phyloP scores from a whole-genome alignment of 2,888 invertebrate species.

The Busseola fusca region DNA sequence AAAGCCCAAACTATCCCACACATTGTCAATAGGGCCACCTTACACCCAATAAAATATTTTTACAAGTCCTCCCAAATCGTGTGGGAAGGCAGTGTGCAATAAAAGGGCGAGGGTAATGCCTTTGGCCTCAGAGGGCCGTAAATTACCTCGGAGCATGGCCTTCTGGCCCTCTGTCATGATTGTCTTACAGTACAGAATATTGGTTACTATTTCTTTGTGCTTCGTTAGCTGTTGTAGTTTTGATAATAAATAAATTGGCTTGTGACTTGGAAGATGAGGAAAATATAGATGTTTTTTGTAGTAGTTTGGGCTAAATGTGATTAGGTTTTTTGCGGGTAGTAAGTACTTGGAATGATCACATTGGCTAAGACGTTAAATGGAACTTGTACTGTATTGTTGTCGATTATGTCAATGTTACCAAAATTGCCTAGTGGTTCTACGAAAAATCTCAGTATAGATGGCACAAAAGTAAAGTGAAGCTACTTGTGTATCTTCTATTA shows the following conservation, averaged over 20 bases:
- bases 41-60: conserved; percentile 70
- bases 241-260: conserved; percentile 52
- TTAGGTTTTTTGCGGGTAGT: neutral
- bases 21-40: conserved; percentile 42
- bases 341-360: neutral
- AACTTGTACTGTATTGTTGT: neutral
- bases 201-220: conserved; percentile 58
- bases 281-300: conserved; percentile 8
- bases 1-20: conserved; percentile 29
- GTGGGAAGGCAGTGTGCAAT: conserved; percentile 60
- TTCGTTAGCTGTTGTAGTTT: conserved; percentile 57
- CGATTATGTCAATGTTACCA: neutral
- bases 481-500: conserved; percentile 5
- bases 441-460: neutral
- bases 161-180: conserved; percentile 71
- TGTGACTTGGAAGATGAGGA: conserved; percentile 4
- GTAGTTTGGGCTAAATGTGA: neutral
- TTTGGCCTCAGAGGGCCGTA: conserved; percentile 66
- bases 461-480: conserved; percentile 20
- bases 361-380: neutral
- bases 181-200: conserved; percentile 62
- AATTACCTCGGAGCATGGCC: conserved; percentile 69
- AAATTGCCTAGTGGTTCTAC: neutral
- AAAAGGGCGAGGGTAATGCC: conserved; percentile 64
- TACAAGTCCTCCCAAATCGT: conserved; percentile 67